Evolutionary conservation across 2,113 vertebrate species (phyloP).

Genomic region (Symphodus melops): DNA sequence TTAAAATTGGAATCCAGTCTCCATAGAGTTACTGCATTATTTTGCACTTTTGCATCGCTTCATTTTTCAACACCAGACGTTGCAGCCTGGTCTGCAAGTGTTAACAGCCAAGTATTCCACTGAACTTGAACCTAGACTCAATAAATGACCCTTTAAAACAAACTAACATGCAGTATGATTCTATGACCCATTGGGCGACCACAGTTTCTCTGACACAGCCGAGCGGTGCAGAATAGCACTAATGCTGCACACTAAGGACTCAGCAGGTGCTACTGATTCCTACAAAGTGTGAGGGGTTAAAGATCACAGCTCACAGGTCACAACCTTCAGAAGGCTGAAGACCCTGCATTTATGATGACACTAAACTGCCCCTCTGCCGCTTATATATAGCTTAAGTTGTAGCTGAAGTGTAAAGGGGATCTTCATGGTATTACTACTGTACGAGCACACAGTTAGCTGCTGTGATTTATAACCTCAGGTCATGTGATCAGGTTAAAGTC

Average conservation of each 20-base stretch:
- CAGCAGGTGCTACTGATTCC: conserved; percentile 73
- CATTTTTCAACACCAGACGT: no score
- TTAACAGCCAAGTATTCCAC: conserved; percentile 1
- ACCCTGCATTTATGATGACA: conserved; percentile 41
- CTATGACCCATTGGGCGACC: neutral
- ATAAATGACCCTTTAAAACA: conserved; percentile 11
- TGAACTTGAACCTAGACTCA: conserved; percentile 25
- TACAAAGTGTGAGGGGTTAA: conserved; percentile 60
- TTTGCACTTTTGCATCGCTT: no score
- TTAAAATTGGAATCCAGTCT: no score
- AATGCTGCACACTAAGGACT: conserved; percentile 34
- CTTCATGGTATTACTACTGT: conserved; percentile 1
- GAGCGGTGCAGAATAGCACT: conserved; percentile 23
- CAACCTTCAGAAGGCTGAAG: conserved; percentile 49
- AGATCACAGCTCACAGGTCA: conserved; percentile 66
- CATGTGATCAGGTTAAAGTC: conserved; percentile 20
- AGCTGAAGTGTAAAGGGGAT: conserved; percentile 16
- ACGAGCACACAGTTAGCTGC: conserved; percentile 11
- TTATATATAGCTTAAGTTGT: conserved; percentile 65
- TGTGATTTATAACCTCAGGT: conserved; percentile 41
- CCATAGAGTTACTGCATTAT: no score
- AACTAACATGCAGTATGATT: neutral
- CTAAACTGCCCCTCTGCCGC: conserved; percentile 33
- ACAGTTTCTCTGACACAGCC: neutral
- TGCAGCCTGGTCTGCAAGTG: neutral